Evolutionary conservation across 2,888 invertebrate species (phyloP), one percentile per base, ranked within the genome.

Genomic region (Drepana falcataria): DNA sequence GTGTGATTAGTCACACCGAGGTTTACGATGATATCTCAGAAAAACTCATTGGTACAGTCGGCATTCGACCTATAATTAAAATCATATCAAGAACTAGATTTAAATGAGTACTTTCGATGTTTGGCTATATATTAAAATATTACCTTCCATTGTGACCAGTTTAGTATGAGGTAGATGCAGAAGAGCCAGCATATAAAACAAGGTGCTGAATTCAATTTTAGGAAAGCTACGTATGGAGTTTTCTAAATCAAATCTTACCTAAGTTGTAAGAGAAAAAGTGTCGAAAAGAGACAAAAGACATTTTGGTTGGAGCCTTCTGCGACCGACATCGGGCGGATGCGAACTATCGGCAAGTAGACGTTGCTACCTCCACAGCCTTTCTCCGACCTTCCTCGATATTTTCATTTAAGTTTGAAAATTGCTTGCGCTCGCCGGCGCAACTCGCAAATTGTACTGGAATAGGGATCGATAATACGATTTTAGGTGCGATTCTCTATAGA

Each of bases 361-460:
- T 55, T 53, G 59, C 49, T 59, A 64, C 65, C 72, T 74, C 66
- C 59, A 64, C 66, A 71, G 75, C 70, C 69, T 69, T 70, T 69
- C 67, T 69, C 40, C 51, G 34, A 69, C 73, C 79, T 76, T 77
- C 76, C 71, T 73, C 79, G 81, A 85, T 87, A 88, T 90, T 90
- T 88, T 89, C 87, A 90, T 90, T 89, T 90, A 90, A 87, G 81
- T 88, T 88, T 86, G 83, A 85, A 88, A 87, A 89, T 88, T 88
- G 88, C 79, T 80, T 69, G 77, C 76, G 73, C 77, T 79, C 80
- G 80, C 75, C 76, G 74, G 76, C 82, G 79, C 81, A 78, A 66
- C 78, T 84, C 80, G 83, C 86, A 89, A 89, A 89, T 88, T 90
- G 89, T 83, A 81, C 85, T 80, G 83, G 68, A 85, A 87, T 84